These are phyloP conservation scores for Neuroscelio doddi DNA, from an alignment of 2,888 invertebrate genomes.

Conservation along the genomic window DNA sequence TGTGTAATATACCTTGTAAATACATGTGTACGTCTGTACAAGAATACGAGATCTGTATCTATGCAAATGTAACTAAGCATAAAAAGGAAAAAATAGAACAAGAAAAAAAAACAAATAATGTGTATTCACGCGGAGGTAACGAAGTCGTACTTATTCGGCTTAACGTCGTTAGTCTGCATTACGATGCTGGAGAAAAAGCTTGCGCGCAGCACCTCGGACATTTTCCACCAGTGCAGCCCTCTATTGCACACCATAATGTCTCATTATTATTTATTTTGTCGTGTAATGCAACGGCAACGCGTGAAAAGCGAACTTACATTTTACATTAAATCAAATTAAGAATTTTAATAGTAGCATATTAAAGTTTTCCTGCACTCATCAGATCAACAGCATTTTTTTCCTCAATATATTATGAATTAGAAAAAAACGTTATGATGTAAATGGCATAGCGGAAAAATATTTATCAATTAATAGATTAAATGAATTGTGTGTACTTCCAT, in stretches of 20 bases:
- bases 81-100: slow-evolving; percentile 12
- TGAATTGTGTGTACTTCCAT: too few species aligned
- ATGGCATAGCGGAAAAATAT: too few species aligned
- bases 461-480: too few species aligned
- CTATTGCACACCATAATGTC: slow-evolving; percentile 22
- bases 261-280: slow-evolving; percentile 38
- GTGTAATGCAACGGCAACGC: background rate
- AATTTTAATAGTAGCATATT: slow-evolving; percentile 1
- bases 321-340: slow-evolving; percentile 13
- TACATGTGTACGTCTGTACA: slow-evolving; percentile 8
- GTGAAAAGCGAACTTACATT: background rate
- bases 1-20: slow-evolving; percentile 2
- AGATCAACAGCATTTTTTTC: too few species aligned
- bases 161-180: slow-evolving; percentile 52
- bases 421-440: too few species aligned
- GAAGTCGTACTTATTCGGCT: slow-evolving; percentile 54
- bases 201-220: slow-evolving; percentile 24
- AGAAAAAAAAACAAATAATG: slow-evolving; percentile 30
- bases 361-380: too few species aligned
- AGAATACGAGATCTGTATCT: slow-evolving; percentile 21
- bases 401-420: too few species aligned
- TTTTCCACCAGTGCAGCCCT: slow-evolving; percentile 20
- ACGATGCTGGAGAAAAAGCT: slow-evolving; percentile 15
- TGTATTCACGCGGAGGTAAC: slow-evolving; percentile 43
- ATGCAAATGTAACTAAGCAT: slow-evolving; percentile 6